Evolutionary conservation across 2,888 invertebrate species (phyloP).

Genomic region (Blera fallax): DNA sequence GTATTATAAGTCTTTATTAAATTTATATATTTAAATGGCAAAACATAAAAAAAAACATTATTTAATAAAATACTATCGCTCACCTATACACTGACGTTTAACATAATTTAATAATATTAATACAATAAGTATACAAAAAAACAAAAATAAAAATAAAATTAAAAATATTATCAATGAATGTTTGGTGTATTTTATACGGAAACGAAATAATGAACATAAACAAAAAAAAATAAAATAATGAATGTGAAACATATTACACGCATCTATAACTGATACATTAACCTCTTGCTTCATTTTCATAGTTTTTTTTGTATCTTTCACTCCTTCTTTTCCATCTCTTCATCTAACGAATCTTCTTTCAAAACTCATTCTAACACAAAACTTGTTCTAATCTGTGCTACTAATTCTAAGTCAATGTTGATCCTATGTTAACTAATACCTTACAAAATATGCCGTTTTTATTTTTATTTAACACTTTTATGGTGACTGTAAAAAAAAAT

Average conservation of each 20-base stretch:
- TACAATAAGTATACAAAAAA: slow-evolving; percentile 22
- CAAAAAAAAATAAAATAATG: no score
- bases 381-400: slow-evolving; percentile 78
- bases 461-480: neutral
- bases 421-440: slow-evolving; percentile 44
- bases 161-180: slow-evolving; percentile 62
- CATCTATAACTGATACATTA: slow-evolving; percentile 20
- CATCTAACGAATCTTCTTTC: slow-evolving; percentile 12
- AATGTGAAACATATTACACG: slow-evolving; percentile 44
- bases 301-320: slow-evolving; percentile 20
- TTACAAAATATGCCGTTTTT: slow-evolving; percentile 15
- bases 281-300: slow-evolving; percentile 47
- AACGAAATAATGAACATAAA: slow-evolving; percentile 32
- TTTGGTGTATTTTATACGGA: slow-evolving; percentile 74
- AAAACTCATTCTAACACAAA: slow-evolving; percentile 40
- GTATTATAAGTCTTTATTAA: slow-evolving; percentile 78
- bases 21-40: slow-evolving; percentile 62
- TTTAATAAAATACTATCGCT: slow-evolving; percentile 63
- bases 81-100: slow-evolving; percentile 50
- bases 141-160: no score
- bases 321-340: slow-evolving; percentile 32
- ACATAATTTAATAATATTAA: slow-evolving; percentile 8
- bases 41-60: slow-evolving; percentile 64
- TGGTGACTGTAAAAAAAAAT: slow-evolving; percentile 39
- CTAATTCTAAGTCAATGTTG: slow-evolving; percentile 77